These are phyloP conservation scores for Aegotheles bennettii DNA, from an alignment of 2,113 vertebrate genomes.

Conservation along the genomic window DNA sequence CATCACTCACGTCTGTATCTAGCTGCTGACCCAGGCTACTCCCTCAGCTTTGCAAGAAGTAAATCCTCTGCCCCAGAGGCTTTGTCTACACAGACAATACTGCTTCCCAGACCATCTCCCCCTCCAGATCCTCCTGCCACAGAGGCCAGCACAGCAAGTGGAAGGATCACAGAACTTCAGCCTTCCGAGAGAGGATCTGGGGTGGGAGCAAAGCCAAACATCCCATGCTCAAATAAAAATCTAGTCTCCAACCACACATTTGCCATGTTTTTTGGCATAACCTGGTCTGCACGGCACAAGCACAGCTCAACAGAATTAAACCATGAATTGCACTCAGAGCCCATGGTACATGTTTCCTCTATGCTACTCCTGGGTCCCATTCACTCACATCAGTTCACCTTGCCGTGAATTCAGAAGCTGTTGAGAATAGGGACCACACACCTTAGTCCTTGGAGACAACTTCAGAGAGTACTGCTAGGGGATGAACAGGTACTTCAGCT, in stretches of 20 bases:
- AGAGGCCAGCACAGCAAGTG: not conserved
- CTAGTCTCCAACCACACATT: not conserved
- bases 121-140: not conserved
- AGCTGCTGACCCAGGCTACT: not conserved
- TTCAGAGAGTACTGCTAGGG: not conserved
- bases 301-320: not conserved
- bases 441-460: not conserved
- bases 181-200: not conserved
- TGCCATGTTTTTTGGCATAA: not conserved
- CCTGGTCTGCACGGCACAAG: not conserved
- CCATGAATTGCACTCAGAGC: rapidly evolving
- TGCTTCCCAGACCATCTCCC: not conserved
- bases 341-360: not conserved
- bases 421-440: not conserved
- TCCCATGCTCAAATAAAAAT: not conserved
- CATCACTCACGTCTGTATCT: no score
- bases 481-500: not conserved
- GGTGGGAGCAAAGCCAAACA: not conserved
- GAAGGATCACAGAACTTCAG: not conserved
- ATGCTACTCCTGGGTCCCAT: not conserved
- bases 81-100: not conserved
- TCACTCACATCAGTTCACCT: not conserved
- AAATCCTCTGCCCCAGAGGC: not conserved
- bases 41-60: not conserved
- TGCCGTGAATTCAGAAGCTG: not conserved